These are phyloP conservation scores for Sylvilagus floridanus DNA, from an alignment of 2,797 vertebrate genomes.

Conservation along the genomic window DNA sequence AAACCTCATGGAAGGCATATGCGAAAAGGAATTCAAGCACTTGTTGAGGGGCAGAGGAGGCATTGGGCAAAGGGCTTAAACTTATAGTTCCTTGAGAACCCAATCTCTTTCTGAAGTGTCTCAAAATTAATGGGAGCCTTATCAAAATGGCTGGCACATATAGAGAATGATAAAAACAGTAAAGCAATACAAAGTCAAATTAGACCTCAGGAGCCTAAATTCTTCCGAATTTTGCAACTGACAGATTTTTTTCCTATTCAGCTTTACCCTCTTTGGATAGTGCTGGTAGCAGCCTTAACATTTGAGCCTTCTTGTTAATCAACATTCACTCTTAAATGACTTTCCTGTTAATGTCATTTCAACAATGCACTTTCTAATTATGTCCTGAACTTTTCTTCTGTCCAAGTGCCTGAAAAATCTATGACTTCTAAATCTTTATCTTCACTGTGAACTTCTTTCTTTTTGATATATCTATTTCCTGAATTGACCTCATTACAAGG, in stretches of 20 bases:
- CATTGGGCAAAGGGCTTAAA: neutral
- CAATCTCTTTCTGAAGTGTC: neutral
- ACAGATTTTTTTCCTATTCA: neutral
- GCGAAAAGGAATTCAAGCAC: neutral
- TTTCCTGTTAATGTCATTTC: neutral
- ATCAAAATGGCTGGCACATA: neutral
- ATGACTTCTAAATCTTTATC: neutral
- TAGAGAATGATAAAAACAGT: neutral
- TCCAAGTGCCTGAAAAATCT: neutral
- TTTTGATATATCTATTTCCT: neutral
- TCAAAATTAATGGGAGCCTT: slow-evolving; percentile 36
- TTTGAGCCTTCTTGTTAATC: neutral
- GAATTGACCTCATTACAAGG: neutral
- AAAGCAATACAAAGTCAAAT: neutral
- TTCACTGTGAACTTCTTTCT: neutral
- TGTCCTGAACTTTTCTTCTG: neutral
- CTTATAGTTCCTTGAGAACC: neutral
- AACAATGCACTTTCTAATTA: neutral
- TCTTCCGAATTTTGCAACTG: neutral
- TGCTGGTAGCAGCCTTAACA: neutral
- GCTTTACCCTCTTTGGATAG: neutral
- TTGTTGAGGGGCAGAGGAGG: neutral
- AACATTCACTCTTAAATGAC: neutral
- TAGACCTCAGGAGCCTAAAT: neutral
- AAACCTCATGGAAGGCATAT: neutral